Base-by-base conservation (phyloP, 2,888 invertebrate species). In the Mechanitis messenoides region DNA sequence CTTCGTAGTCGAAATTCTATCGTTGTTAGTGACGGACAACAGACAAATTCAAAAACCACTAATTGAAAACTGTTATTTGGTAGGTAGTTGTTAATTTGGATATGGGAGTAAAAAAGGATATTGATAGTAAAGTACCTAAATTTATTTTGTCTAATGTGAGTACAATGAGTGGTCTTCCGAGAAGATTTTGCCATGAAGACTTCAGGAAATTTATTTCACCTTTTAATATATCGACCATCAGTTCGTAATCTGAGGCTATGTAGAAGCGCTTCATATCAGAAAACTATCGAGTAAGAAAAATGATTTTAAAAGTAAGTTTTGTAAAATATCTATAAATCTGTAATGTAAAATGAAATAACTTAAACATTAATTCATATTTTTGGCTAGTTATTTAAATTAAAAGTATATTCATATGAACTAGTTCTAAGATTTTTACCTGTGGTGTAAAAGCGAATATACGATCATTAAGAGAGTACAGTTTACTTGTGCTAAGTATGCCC, bases 361-460 rank as follows among this genome's bases (percentile, higher is more conserved):
- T 55, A 54, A 54, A 47, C 50, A 61, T 64, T 50, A 42, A 61
- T 31, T 59, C n/a, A 55, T 53, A 35, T 33, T n/a, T 55, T 38
- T n/a, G 42, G 42, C 9, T 42, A 42, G 6, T 42, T 42, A 42
- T 2, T 42, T 42, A 55, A 53, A 28, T 33, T 58, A 62, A 55
- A 12, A 46, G 20, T 54, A 20, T 54, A 33, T 53, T 46, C 20
- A 38, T 50, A 42, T 53, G 33, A 20, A 35, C n/a, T 12, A 45
- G 53, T 45, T 45, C 2, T 42, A 46, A 64, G 59, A 58, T 12
- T 45, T 35, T 56, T 79, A 98, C 98, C 95, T 99, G 98, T 53
- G 99, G 99, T 4, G 98, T 98, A 83, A 99, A 99, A 0, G 98
- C 98, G 85, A 99, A 97, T 76, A 98, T 97, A 80, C 96, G 94